Evolutionary conservation across 1,140 invertebrate genomes (phyloP).

Genomic region (Bombus confusus): DNA sequence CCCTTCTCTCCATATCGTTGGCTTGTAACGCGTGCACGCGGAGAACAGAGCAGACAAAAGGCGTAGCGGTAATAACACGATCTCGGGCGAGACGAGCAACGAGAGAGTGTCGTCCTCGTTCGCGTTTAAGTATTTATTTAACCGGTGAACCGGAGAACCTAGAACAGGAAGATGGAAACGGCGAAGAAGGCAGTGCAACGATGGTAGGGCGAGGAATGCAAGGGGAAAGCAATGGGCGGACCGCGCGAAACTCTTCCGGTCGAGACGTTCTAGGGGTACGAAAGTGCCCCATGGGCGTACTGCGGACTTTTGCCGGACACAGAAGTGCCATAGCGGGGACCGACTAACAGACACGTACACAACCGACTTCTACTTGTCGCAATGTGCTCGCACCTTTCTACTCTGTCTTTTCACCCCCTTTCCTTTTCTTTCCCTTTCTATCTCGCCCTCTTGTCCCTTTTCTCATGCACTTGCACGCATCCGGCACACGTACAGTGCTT

Average conservation of each 20-base stretch:
- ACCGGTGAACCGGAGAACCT: slow-evolving; percentile 26
- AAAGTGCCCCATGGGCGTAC: slow-evolving; percentile 64
- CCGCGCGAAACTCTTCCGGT: slow-evolving; percentile 53
- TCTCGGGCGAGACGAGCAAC: slow-evolving; percentile 36
- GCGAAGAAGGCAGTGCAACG: not conserved
- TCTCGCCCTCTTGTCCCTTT: not conserved
- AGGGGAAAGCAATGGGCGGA: not conserved
- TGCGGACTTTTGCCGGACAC: slow-evolving; percentile 65
- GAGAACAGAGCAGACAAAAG: not conserved
- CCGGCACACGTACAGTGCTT: not conserved
- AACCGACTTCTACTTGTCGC: slow-evolving; percentile 45
- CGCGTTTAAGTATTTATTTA: slow-evolving; percentile 65
- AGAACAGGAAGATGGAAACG: not conserved
- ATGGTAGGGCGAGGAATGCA: not conserved
- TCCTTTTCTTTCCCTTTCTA: too few species aligned
- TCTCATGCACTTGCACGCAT: not conserved
- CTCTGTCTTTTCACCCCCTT: too few species aligned
- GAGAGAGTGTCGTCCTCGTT: slow-evolving; percentile 19
- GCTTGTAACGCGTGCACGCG: not conserved
- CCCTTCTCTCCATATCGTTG: not conserved
- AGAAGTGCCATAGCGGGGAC: slow-evolving; percentile 66
- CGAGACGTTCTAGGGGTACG: slow-evolving; percentile 50
- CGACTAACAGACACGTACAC: slow-evolving; percentile 63
- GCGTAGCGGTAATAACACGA: slow-evolving; percentile 39
- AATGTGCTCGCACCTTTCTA: slow-evolving; percentile 17